phyloP scores from a whole-genome alignment of 92 coral and sea anemone genomes.

The Porites evermanni region DNA sequence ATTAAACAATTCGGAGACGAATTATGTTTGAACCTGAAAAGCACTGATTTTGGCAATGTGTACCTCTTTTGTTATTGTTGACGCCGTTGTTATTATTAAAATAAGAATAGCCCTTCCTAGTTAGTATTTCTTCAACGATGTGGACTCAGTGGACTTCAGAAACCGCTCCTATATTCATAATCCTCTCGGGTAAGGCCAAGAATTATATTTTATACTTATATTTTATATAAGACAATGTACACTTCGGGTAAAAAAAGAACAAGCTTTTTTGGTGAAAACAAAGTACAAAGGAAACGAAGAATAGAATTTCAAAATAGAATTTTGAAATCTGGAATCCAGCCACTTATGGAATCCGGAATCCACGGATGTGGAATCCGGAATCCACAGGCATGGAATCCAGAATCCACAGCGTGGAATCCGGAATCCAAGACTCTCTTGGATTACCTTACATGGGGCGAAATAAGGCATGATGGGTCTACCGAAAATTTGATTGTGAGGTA shows the following conservation, averaged over 20 bases:
- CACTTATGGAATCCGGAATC: constrained; percentile 15
- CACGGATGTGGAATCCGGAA: constrained; percentile 25
- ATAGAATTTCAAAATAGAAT: background rate
- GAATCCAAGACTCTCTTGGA: too few relatives aligned
- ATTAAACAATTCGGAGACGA: constrained; percentile 19
- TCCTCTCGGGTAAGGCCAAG: constrained; percentile 1
- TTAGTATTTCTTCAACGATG: too few relatives aligned
- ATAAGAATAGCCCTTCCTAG: too few relatives aligned
- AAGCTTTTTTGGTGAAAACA: constrained; percentile 11
- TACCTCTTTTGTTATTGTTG: too few relatives aligned
- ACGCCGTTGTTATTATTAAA: too few relatives aligned
- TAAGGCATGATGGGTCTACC: too few relatives aligned
- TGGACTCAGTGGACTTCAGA: too few relatives aligned
- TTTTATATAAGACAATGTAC: constrained; percentile 17
- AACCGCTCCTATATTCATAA: too few relatives aligned
- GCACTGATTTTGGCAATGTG: too few relatives aligned
- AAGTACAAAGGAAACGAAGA: constrained; percentile 9
- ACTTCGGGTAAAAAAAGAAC: constrained; percentile 14
- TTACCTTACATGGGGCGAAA: too few relatives aligned
- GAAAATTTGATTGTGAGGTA: too few relatives aligned
- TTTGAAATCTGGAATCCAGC: constrained; percentile 44
- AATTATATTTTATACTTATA: constrained; percentile 16
- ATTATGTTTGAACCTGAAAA: background rate
- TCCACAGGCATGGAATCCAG: background rate
- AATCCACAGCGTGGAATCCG: background rate